These are phyloP conservation scores for Poeciliopsis turneri DNA, from an alignment of 2,797 vertebrate genomes.

Conservation along the genomic window DNA sequence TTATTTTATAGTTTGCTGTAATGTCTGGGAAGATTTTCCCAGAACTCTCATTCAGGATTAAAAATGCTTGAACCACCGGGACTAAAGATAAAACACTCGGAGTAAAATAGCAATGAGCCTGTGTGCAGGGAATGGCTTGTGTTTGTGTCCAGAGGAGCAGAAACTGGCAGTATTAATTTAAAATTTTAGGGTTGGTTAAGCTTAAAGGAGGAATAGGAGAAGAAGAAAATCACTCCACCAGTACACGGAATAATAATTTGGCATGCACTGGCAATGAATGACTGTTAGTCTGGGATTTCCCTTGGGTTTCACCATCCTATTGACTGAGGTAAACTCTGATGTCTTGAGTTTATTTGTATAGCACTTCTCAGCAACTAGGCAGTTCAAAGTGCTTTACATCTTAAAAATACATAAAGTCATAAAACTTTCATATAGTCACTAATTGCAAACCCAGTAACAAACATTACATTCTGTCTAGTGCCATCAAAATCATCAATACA, in stretches of 20 bases:
- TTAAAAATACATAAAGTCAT: too few relatives aligned
- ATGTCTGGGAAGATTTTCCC: conserved; percentile 56
- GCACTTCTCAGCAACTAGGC: too few relatives aligned
- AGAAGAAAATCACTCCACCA: conserved; percentile 17
- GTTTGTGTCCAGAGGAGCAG: conserved; percentile 32
- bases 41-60: conserved; percentile 60
- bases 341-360: too few relatives aligned
- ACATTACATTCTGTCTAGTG: too few relatives aligned
- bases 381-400: too few relatives aligned
- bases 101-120: conserved; percentile 43
- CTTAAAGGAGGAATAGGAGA: conserved; percentile 12
- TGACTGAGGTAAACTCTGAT: not conserved
- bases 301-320: conserved; percentile 33
- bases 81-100: conserved; percentile 56
- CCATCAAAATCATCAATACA: too few relatives aligned
- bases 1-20: conserved; percentile 59
- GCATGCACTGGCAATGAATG: conserved; percentile 5
- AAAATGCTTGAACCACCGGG: conserved; percentile 47
- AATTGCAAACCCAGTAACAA: too few relatives aligned
- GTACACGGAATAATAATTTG: conserved; percentile 25
- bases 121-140: conserved; percentile 40
- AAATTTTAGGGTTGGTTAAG: conserved; percentile 44
- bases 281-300: conserved; percentile 29
- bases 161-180: conserved; percentile 38
- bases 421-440: too few relatives aligned